These are phyloP conservation scores for Epirrhoe alternata DNA, from an alignment of 2,888 invertebrate genomes.

Conservation along the genomic window DNA sequence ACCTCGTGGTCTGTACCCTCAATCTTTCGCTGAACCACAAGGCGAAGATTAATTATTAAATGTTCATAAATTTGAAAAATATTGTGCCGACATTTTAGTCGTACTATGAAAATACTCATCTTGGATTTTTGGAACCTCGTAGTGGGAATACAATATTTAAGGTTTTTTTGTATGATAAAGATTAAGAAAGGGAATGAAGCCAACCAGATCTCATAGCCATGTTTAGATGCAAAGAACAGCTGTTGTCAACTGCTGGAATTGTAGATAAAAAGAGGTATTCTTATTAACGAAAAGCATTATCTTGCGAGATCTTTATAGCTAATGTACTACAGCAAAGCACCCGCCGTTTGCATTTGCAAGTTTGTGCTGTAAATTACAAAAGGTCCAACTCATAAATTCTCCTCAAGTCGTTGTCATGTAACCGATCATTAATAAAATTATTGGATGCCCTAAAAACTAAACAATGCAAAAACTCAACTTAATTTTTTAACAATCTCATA, in stretches of 20 bases:
- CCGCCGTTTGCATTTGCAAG: constrained; percentile 29
- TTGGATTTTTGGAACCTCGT: no score
- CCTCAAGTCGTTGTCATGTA: constrained; percentile 54
- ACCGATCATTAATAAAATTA: constrained; percentile 60
- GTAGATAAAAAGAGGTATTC: neutral
- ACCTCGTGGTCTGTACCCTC: no score
- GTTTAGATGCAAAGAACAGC: neutral
- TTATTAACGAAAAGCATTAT: constrained; percentile 1
- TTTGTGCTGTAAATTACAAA: constrained; percentile 29
- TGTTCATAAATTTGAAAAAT: no score
- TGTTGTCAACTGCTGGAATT: neutral
- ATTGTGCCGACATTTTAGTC: no score
- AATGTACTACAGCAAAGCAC: constrained; percentile 3
- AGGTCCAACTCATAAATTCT: constrained; percentile 45
- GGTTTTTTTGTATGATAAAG: no score
- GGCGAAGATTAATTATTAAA: no score
- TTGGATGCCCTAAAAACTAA: constrained; percentile 55
- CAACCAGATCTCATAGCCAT: neutral
- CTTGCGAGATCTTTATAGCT: constrained; percentile 16
- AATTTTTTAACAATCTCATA: constrained; percentile 70
- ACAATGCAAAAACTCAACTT: constrained; percentile 63
- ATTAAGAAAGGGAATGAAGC: neutral
- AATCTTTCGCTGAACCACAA: no score
- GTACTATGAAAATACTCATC: no score
- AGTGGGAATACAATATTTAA: no score